A percentile compares a stretch with the other conserved stretches of the same genome.
phyloP scores from a whole-genome alignment of 2,888 invertebrate genomes.

The Aphidoletes aphidimyza region DNA sequence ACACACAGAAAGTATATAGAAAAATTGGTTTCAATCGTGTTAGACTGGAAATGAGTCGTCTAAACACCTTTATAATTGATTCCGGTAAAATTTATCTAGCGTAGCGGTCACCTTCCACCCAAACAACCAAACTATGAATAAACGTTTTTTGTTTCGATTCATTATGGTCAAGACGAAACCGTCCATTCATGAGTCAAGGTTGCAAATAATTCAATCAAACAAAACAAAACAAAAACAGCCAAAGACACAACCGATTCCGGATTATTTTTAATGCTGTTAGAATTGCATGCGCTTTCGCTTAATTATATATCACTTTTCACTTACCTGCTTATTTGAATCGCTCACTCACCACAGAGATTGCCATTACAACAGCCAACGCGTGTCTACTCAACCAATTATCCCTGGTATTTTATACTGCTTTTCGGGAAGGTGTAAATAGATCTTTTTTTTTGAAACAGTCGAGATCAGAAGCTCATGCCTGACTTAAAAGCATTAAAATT shows the following conservation, averaged over 20 bases:
- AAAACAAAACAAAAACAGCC: not conserved
- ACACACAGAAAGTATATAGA: no score
- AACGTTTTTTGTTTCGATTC: not conserved
- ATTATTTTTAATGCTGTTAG: no score
- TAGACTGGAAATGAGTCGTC: not conserved
- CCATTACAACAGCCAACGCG: no score
- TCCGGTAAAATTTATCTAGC: constrained; percentile 17
- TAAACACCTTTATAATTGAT: not conserved
- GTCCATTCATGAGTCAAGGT: constrained; percentile 4
- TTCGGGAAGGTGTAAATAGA: no score
- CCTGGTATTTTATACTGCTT: no score
- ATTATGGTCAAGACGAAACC: not conserved
- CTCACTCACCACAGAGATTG: no score
- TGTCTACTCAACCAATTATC: not conserved
- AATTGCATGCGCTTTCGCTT: not conserved
- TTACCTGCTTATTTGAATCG: not conserved
- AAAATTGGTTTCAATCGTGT: not conserved
- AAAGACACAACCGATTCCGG: no score
- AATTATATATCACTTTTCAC: not conserved
- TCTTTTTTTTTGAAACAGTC: no score
- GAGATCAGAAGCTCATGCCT: no score
- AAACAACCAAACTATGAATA: not conserved
- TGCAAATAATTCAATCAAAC: not conserved
- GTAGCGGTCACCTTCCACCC: constrained; percentile 17
- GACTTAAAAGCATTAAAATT: no score